A percentile compares a stretch with the other conserved stretches of the same genome.
Conservation (phyloP, 2,113 vertebrate genomes). For the Bucco capensis region DNA sequence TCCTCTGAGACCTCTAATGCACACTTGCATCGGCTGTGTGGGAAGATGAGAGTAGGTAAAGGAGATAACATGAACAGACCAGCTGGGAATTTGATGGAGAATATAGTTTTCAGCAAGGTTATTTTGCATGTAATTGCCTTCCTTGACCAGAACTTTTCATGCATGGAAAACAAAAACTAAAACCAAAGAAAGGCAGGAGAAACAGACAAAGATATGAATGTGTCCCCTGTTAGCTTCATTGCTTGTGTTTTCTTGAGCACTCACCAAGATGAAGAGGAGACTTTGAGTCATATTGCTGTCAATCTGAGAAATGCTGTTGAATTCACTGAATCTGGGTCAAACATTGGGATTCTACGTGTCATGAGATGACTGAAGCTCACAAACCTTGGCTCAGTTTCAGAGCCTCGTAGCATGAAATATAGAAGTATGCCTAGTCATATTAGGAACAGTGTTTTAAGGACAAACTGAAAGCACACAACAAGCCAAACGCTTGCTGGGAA, state of each 20-base stretch:
- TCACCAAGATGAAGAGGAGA: not conserved
- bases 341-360: not conserved
- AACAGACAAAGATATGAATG: not conserved
- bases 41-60: too few relatives aligned
- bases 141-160: not conserved
- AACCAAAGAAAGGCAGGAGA: not conserved
- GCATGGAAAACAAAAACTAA: not conserved
- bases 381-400: not conserved
- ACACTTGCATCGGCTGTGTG: too few relatives aligned
- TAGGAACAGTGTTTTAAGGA: not conserved
- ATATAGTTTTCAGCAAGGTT: not conserved
- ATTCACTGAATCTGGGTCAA: not conserved
- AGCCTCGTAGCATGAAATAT: not conserved
- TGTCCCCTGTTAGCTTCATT: not conserved
- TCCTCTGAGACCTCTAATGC: too few relatives aligned
- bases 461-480: not conserved
- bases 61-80: too few relatives aligned
- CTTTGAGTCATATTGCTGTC: not conserved
- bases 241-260: not conserved
- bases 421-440: not conserved
- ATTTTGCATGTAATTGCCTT: not conserved
- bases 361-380: not conserved
- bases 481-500: not conserved
- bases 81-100: too few relatives aligned
- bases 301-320: not conserved